Evolutionary conservation across 1,140 invertebrate species (phyloP), one percentile per base, ranked within the genome.

Genomic region (Macrotrachela quadricornifera): DNA sequence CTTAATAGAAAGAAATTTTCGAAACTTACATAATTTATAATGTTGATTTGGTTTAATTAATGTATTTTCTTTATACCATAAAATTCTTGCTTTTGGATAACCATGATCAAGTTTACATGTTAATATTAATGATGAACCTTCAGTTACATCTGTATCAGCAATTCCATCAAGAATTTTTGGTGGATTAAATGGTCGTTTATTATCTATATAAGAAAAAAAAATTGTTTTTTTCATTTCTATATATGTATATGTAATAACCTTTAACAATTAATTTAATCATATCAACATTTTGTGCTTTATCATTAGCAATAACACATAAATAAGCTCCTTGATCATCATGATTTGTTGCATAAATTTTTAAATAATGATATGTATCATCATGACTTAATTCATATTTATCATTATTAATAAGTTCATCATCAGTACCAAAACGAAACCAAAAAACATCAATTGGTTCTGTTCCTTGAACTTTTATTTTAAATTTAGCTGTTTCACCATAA

Each of bases 301-400:
- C 49, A 37, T 50, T 50, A 9, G 49, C 30, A n/a, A 38, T 38
- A 9, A 50, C 49, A 37, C 49, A 50, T 15, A 50, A 42, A 45
- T 42, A 42, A 14, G 30, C 16, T 11, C 49, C 49, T 12, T n/a
- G 12, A 37, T 50, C 49, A 4, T 38, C 11, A 16, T 45, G 1
- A 45, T 1, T 6, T 1, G 39, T 50, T 6, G 17, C 8, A 15
- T 21, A 37, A 18, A 42, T 42, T 38, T 42, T 42, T n/a, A 50
- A 36, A 45, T 50, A 38, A 45, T 50, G 40, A 50, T 13, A 14
- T 15, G 17, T 11, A 36, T 41, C 39, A n/a, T 50, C 17, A 30
- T 42, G 17, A 37, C 40, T 41, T 15, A 50, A 16, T 50, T 50
- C 39, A 37, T 50, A 50, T 45, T 50, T 50, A 18, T 50, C 49